A percentile compares a stretch with the other conserved stretches of the same genome.
Conservation (phyloP, 2,888 invertebrate genomes). For the Pterostichus madidus region DNA sequence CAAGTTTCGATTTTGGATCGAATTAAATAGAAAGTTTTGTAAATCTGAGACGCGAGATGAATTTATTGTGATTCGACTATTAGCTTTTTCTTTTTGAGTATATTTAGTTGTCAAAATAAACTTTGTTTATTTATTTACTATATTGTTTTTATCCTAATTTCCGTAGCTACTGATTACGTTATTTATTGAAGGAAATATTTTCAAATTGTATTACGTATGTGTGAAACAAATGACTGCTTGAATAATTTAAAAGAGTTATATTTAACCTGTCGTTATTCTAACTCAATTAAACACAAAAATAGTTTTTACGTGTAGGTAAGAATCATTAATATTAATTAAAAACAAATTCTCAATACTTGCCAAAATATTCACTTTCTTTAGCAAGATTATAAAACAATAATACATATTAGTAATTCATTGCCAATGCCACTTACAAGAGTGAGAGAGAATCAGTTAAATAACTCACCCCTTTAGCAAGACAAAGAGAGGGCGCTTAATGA, state of each 20-base stretch:
- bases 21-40: conserved; percentile 52
- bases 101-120: background rate
- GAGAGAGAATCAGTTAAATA: background rate
- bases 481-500: conserved; percentile 47
- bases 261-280: too few relatives aligned
- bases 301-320: background rate
- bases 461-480: conserved; percentile 1
- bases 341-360: conserved; percentile 16
- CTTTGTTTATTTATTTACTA: too few relatives aligned
- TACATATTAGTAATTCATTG: background rate
- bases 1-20: conserved; percentile 52
- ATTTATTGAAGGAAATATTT: too few relatives aligned
- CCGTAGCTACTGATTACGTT: too few relatives aligned
- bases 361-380: conserved; percentile 49
- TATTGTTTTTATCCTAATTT: too few relatives aligned
- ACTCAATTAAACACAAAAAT: background rate
- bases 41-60: conserved; percentile 18
- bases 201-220: too few relatives aligned
- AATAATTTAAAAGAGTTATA: too few relatives aligned
- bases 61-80: conserved; percentile 5
- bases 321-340: conserved; percentile 11
- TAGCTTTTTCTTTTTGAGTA: conserved; percentile 17
- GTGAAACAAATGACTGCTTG: too few relatives aligned
- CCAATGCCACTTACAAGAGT: conserved; percentile 19
- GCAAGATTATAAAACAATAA: conserved; percentile 20